Percentiles rank a stretch among this genome's conserved stretches.
Conservation (phyloP, 2,797 vertebrate genomes). For the Molossus molossus region DNA sequence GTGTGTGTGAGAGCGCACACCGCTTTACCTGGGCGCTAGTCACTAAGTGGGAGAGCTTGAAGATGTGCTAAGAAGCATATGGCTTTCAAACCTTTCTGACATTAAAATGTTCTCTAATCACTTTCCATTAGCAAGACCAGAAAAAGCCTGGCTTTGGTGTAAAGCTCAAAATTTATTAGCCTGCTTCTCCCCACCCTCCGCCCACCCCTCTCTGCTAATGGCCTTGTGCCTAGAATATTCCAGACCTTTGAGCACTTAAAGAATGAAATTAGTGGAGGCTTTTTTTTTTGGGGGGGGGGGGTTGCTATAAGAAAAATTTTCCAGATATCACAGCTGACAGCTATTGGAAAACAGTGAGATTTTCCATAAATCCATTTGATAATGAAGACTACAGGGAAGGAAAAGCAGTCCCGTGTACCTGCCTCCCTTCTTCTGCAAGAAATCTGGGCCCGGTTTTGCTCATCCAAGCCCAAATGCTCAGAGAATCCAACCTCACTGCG, state of each 20-base stretch:
- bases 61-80: slow-evolving; percentile 74
- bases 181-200: not conserved
- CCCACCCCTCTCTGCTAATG: not conserved
- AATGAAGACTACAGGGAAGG: slow-evolving; percentile 26
- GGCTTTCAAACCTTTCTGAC: slow-evolving; percentile 83
- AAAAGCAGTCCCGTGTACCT: not conserved
- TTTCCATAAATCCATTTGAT: slow-evolving; percentile 39
- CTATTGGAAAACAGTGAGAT: slow-evolving; percentile 40
- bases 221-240: slow-evolving; percentile 66
- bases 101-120: slow-evolving; percentile 84
- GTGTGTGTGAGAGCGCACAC: not conserved
- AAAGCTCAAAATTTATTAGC: slow-evolving; percentile 73
- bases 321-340: slow-evolving; percentile 66
- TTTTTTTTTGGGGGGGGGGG: not conserved
- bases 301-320: slow-evolving; percentile 21
- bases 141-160: slow-evolving; percentile 74
- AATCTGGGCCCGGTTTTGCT: not conserved
- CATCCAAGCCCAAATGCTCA: not conserved
- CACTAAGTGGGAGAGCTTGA: slow-evolving; percentile 81
- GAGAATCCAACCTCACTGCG: not conserved
- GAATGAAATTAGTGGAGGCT: slow-evolving; percentile 24
- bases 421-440: not conserved
- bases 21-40: slow-evolving; percentile 74
- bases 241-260: slow-evolving; percentile 28
- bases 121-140: slow-evolving; percentile 80